phyloP scores from a whole-genome alignment of 2,797 vertebrate species.

The Diceros bicornis region DNA sequence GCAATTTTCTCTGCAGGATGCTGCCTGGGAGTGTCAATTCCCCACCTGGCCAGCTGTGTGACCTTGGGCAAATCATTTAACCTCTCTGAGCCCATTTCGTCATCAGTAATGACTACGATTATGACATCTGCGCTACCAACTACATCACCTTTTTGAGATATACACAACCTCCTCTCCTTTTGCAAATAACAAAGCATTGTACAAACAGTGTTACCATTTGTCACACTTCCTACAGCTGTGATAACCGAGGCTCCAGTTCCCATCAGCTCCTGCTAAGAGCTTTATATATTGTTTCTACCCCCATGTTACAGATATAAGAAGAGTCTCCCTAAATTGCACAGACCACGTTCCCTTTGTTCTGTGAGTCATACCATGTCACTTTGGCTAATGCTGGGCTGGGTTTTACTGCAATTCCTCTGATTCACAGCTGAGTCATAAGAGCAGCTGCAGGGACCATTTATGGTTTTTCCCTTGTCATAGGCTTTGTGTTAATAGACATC shows the following conservation, averaged over 20 bases:
- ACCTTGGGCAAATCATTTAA: neutral
- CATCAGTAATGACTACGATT: neutral
- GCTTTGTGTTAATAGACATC: neutral
- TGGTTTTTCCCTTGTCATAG: neutral
- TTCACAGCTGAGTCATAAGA: neutral
- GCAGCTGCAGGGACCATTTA: neutral
- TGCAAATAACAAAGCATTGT: neutral
- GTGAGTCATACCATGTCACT: neutral
- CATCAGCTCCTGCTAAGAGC: neutral
- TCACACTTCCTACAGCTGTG: neutral
- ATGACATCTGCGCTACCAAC: neutral
- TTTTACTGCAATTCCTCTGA: neutral
- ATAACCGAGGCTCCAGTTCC: neutral
- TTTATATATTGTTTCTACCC: neutral
- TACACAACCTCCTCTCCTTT: too few species aligned
- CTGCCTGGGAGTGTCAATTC: neutral
- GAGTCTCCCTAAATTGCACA: too few species aligned
- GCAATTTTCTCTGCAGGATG: neutral
- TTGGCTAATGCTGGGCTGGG: neutral
- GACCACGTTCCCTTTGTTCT: rapidly evolving
- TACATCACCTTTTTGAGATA: neutral
- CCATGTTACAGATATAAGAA: neutral
- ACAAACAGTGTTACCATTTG: neutral
- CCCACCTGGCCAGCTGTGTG: neutral
- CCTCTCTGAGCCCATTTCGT: neutral